Evolutionary conservation across 2,888 invertebrate species (phyloP).

Genomic region (Platycheirus albimanus): DNA sequence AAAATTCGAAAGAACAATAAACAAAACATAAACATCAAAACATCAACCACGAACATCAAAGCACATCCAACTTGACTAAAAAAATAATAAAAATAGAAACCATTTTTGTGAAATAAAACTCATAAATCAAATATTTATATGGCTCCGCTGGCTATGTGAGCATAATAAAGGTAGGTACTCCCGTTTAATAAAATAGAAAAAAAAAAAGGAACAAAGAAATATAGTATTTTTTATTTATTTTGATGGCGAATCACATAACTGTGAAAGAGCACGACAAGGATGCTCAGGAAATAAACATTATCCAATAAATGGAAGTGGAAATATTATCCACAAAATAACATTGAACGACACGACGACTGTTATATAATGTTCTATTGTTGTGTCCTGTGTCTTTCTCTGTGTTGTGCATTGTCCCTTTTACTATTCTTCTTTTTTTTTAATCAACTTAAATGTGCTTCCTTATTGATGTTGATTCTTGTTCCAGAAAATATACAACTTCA

Average conservation of each 20-base stretch:
- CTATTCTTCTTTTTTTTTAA: background rate
- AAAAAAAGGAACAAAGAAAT: no score
- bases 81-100: no score
- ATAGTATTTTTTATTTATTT: background rate
- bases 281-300: background rate
- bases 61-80: no score
- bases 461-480: background rate
- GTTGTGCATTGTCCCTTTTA: background rate
- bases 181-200: no score
- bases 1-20: no score
- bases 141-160: no score
- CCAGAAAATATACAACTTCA: background rate
- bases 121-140: no score
- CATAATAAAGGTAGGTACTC: no score
- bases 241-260: background rate
- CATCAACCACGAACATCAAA: no score
- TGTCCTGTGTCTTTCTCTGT: background rate
- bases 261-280: background rate
- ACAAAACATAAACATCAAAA: no score
- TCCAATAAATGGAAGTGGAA: background rate
- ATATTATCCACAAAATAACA: background rate
- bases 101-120: no score
- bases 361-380: no score
- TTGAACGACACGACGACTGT: background rate
- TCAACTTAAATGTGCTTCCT: background rate